These are phyloP conservation scores for Megaceryle torquata DNA, from an alignment of 2,113 vertebrate genomes.

Conservation along the genomic window DNA sequence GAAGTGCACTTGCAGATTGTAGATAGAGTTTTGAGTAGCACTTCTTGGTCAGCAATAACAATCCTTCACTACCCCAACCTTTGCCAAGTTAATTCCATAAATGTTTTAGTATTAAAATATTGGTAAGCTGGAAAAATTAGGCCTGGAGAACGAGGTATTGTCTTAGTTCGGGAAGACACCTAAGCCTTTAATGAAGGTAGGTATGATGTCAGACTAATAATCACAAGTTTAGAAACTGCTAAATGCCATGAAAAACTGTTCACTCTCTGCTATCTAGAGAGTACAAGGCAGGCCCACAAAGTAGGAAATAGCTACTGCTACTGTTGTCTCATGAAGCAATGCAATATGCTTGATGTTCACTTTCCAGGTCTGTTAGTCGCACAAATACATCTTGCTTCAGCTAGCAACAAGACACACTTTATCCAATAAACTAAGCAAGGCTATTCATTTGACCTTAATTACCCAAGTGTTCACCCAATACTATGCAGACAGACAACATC, in stretches of 20 bases:
- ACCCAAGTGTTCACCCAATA: slow-evolving; percentile 61
- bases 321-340: background rate
- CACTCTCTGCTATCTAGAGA: background rate
- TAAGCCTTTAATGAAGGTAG: background rate
- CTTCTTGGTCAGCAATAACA: background rate
- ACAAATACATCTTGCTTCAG: slow-evolving; percentile 27
- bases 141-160: background rate
- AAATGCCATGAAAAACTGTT: background rate
- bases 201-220: background rate
- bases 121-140: background rate
- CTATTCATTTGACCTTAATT: slow-evolving; percentile 57
- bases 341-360: background rate
- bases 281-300: background rate
- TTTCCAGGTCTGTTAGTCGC: slow-evolving; percentile 22
- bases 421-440: slow-evolving; percentile 42
- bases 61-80: background rate
- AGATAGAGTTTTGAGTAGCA: background rate
- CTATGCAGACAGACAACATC: slow-evolving; percentile 63
- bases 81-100: slow-evolving; percentile 13
- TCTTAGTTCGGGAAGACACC: background rate
- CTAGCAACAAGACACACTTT: background rate
- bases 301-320: background rate
- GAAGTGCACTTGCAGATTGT: background rate
- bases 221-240: background rate
- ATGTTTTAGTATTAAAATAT: background rate